These are phyloP conservation scores for Polymixis lichenea DNA, from an alignment of 2,888 invertebrate genomes.

Conservation along the genomic window DNA sequence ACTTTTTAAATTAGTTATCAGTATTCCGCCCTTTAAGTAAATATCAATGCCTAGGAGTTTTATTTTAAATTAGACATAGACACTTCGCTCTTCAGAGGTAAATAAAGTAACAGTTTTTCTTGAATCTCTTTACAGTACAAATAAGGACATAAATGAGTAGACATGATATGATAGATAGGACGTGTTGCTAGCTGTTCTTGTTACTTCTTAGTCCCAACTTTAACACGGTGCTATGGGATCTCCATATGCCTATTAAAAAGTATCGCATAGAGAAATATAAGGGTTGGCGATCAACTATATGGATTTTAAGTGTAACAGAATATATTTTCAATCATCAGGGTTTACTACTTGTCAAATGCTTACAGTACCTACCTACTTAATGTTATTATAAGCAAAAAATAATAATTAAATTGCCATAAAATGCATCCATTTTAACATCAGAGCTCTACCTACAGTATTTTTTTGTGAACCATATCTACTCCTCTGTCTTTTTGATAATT, in stretches of 20 bases:
- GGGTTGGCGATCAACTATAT: background rate
- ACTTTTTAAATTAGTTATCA: background rate
- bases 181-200: constrained; percentile 24
- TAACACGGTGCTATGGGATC: constrained; percentile 7
- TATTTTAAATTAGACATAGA: constrained; percentile 16
- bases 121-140: constrained; percentile 32
- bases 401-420: background rate
- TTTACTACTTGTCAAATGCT: background rate
- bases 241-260: background rate
- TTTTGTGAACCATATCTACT: background rate
- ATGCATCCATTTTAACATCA: background rate
- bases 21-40: background rate
- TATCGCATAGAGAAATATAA: background rate
- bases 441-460: background rate
- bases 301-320: background rate
- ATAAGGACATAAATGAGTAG: constrained; percentile 18
- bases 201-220: background rate
- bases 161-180: constrained; percentile 40
- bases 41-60: background rate
- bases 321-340: background rate
- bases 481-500: too few species aligned
- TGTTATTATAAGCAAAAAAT: background rate
- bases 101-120: constrained; percentile 38
- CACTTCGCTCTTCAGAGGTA: background rate
- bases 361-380: background rate